Conservation (phyloP, 2,888 invertebrate species). For the Scaptomyza polygonia region DNA sequence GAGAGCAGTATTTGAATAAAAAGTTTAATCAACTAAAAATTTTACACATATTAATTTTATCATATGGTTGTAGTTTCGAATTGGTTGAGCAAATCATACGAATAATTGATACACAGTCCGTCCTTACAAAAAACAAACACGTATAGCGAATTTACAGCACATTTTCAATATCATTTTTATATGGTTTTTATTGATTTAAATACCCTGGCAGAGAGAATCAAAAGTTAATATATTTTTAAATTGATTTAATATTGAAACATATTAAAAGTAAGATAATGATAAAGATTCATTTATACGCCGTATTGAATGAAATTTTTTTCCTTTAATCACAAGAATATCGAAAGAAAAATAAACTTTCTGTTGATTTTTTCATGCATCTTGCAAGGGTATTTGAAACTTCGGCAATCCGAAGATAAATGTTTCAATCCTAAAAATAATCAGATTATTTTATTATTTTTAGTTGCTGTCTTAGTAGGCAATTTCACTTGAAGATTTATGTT, state of each 20-base stretch:
- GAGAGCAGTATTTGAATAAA: conserved; percentile 5
- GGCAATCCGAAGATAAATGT: conserved; percentile 11
- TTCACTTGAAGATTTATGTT: conserved; percentile 14
- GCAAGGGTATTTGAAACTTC: conserved; percentile 16
- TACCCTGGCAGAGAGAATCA: conserved; percentile 9
- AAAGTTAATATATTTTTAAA: too few relatives aligned
- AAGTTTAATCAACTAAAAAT: conserved; percentile 7
- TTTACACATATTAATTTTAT: not conserved
- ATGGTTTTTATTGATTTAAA: not conserved
- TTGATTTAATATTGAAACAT: too few relatives aligned
- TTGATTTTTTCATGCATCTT: not conserved
- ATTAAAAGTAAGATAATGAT: too few relatives aligned
- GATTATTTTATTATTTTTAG: not conserved
- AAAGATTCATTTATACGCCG: too few relatives aligned
- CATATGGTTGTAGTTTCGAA: conserved; percentile 30
- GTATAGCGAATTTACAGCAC: conserved; percentile 78
- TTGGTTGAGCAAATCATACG: conserved; percentile 54
- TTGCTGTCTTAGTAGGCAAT: conserved; percentile 27
- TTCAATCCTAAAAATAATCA: conserved; percentile 14
- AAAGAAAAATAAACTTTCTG: too few relatives aligned
- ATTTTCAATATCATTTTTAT: conserved; percentile 27
- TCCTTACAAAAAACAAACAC: conserved; percentile 72
- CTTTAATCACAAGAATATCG: too few relatives aligned
- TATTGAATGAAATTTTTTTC: too few relatives aligned
- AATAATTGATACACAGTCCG: conserved; percentile 46